Evolutionary conservation across 2,797 vertebrate species (phyloP), one percentile per base, ranked within the genome.

Genomic region (Tapirus indicus): DNA sequence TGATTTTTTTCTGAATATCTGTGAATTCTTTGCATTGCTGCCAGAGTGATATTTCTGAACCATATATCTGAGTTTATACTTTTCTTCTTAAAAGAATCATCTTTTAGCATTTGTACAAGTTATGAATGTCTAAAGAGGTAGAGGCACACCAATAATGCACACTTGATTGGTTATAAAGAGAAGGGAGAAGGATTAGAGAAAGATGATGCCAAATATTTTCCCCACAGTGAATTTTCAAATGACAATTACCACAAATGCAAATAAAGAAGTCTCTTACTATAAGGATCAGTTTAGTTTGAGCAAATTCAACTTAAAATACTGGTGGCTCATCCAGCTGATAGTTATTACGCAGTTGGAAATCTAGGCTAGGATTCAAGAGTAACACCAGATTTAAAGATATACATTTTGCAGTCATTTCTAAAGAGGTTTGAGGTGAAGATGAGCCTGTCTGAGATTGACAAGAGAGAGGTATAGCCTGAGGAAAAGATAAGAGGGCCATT

Each of bases 41-140:
- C 10, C 52, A 83, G 27, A 83, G 16, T 35, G 12, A 4, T 54
- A 75, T 88, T 96, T 90, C 47, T 80, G 18, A 85, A 77, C 18
- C 29, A 60, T 32, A 69, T 10, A 47, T 41, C 21, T 91, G 20
- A 86, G 41, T 88, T 94, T 72, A 89, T n/a, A 54, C 16, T 77
- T 88, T 29, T n/a, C 9, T 35, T 80, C 54, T 54, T 62, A 27
- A 96, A 79, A 74, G 13, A 89, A 72, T 72, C 1, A 47, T 68
- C 16, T 93, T 89, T 80, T 77, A 95, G 72, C 27, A 83, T 85
- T 89, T 92, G 12, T 52, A 80, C 12, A 88, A 75, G 29, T 56
- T 64, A 92, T 60, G 6, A 87, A 93, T 52, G 5, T 74, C 16
- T 66, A 86, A 93, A 84, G 3, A 8, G 3, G 13, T 82, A 68